Conservation (phyloP, 2,888 invertebrate species). For the Brachyopa scutellaris region DNA sequence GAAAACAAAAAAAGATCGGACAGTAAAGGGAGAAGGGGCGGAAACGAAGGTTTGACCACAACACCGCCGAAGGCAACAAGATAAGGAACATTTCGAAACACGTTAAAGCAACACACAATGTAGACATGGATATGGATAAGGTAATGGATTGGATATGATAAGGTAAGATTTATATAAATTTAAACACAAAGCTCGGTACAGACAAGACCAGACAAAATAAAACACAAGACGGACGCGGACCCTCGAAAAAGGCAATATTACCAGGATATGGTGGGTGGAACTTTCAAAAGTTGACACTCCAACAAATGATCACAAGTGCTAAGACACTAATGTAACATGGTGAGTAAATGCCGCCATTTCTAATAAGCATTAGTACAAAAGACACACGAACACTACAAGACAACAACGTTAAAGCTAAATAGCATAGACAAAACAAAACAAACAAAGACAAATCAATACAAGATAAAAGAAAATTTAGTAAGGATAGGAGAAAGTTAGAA, state of each 20-base stretch:
- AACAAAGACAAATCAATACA: no score
- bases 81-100: no score
- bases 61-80: no score
- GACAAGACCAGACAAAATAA: not conserved
- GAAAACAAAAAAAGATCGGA: no score
- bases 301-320: constrained; percentile 3
- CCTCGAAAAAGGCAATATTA: no score
- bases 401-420: not conserved
- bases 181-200: no score
- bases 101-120: not conserved
- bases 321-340: constrained; percentile 10
- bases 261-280: no score
- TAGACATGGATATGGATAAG: not conserved
- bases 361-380: constrained; percentile 2
- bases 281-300: not conserved
- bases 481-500: no score
- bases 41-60: no score
- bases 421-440: not conserved
- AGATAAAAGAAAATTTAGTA: no score
- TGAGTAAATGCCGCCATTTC: not conserved
- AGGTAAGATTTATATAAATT: no score
- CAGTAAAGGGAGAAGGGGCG: not conserved
- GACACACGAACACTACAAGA: constrained; percentile 2
- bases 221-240: not conserved
- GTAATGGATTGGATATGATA: not conserved